Base-by-base conservation (phyloP, 2,888 invertebrate species). In the Icerya purchasi region DNA sequence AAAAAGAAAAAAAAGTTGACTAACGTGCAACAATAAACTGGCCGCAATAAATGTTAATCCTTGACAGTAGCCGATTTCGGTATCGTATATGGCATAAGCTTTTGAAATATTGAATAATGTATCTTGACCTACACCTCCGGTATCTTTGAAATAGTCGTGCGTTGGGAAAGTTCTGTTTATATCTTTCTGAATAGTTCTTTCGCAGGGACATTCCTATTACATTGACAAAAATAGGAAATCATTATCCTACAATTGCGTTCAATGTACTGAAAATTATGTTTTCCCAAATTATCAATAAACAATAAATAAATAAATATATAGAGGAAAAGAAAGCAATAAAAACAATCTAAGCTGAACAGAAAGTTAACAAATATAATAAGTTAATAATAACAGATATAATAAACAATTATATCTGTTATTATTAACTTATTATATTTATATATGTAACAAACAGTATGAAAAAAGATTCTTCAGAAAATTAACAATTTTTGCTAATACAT, bases 91-190 rank as follows among this genome's bases (percentile, higher is more conserved):
- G 1, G 97, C 93, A 74, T 98, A 98, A 0, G 96, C 97, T 71
- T 93, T 89, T 70, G 92, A 93, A 69, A 98, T 86, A 69, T 91
- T 86, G 70, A 91, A 90, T 58, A 99, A 76, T 18, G 92, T 86
- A 74, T 97, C 96, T 74, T 98, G 98, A 0, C 98, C 97, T 57
- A 84, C 75, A 10, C 94, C 97, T 53, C 94, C 93, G 23, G 83
- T 85, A 72, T 94, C 92, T 72, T 89, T 89, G 76, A 98, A 98
- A 75, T 86, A 92, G 69, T 96, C 93, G 73, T 99, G 96, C 36
- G 96, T 98, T 10, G 98, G 97, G 75, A 97, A 98, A 36, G 98
- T 98, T 66, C 98, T 81, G 65, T 94, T 92, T 64, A 98, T 94
- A 73, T 98, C 98, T 59, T 97, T 78, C 68, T 88, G 83, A 68